phyloP scores from a whole-genome alignment of 1,140 invertebrate species.

The Melipona quadrifasciata region DNA sequence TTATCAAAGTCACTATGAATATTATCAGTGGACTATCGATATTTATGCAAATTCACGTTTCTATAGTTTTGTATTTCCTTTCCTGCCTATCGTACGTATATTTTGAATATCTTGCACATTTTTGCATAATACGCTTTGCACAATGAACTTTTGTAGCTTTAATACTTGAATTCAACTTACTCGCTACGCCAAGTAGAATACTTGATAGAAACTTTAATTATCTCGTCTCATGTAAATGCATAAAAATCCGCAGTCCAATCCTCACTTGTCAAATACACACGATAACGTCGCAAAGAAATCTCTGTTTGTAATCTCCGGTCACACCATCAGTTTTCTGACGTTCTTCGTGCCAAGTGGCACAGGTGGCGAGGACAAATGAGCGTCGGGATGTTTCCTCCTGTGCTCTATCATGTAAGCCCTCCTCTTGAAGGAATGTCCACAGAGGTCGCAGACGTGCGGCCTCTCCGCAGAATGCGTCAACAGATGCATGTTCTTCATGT shows the following conservation, averaged over 20 bases:
- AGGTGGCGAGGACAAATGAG: constrained; percentile 59
- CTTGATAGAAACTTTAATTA: too few relatives aligned
- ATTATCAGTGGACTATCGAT: background rate
- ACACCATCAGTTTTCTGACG: background rate
- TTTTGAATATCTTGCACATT: too few relatives aligned
- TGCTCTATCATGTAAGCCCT: constrained; percentile 73
- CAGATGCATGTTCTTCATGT: constrained; percentile 76
- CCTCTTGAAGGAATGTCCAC: constrained; percentile 83
- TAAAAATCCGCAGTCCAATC: background rate
- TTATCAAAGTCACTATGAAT: background rate
- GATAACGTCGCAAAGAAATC: background rate
- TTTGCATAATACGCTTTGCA: too few relatives aligned
- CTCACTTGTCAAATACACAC: background rate
- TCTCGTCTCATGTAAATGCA: background rate
- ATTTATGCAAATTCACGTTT: background rate
- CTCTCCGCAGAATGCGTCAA: constrained; percentile 83
- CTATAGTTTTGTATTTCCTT: too few relatives aligned
- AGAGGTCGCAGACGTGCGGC: constrained; percentile 84
- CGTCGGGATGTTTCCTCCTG: constrained; percentile 69
- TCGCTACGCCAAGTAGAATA: too few relatives aligned
- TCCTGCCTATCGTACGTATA: too few relatives aligned
- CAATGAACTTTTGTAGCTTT: too few relatives aligned
- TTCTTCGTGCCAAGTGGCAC: constrained; percentile 42
- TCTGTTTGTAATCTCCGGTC: background rate
- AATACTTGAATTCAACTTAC: too few relatives aligned